These are phyloP conservation scores for Falcaria lacertinaria DNA, from an alignment of 2,888 invertebrate species.

Conservation along the genomic window DNA sequence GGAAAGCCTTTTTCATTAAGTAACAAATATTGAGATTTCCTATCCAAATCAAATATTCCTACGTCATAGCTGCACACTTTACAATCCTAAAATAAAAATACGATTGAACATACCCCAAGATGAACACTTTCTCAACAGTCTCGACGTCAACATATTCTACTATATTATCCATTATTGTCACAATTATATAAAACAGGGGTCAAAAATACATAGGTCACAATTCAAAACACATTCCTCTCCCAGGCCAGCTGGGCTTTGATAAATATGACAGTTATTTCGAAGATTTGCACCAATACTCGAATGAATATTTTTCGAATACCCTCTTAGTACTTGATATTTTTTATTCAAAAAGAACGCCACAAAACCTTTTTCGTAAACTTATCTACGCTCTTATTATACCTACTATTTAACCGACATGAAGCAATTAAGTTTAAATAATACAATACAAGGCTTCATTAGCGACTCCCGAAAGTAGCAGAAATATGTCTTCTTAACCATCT, in stretches of 20 bases:
- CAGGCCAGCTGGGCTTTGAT: slow-evolving; percentile 29
- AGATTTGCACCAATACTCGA: no score
- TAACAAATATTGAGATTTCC: no score
- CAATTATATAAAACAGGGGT: slow-evolving; percentile 11
- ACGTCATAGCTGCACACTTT: no score
- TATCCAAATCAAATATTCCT: no score
- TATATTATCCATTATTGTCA: slow-evolving; percentile 31
- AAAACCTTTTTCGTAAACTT: no score
- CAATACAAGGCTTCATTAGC: no score
- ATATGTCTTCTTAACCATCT: no score
- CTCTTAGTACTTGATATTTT: background rate
- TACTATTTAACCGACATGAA: no score
- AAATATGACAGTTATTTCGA: background rate
- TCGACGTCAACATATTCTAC: slow-evolving; percentile 38
- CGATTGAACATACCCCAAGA: slow-evolving; percentile 40
- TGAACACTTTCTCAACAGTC: slow-evolving; percentile 45
- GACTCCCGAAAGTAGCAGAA: no score
- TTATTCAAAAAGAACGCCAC: background rate
- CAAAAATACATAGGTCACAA: slow-evolving; percentile 12
- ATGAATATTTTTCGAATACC: background rate
- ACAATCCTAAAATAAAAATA: background rate
- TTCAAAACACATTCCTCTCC: slow-evolving; percentile 17
- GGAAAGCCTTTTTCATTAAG: no score
- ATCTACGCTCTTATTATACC: no score
- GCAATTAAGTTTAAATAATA: no score